Conservation (phyloP, 2,888 invertebrate genomes). For the Lasius platythorax region DNA sequence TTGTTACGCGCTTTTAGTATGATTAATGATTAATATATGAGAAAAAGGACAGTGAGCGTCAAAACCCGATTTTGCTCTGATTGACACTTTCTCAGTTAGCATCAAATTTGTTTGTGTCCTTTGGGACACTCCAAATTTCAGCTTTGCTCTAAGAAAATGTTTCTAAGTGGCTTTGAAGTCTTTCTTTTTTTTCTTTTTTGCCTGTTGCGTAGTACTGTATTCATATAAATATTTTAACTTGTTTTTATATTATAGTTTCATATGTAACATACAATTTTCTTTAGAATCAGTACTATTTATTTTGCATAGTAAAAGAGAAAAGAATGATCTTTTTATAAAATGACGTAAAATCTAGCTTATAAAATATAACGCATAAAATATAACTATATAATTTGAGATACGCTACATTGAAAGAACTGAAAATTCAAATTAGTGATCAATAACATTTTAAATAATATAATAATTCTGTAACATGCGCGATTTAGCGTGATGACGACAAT, state of each 20-base stretch:
- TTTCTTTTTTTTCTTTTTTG: not conserved
- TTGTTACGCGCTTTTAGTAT: not conserved
- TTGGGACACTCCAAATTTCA: not conserved
- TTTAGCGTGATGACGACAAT: not conserved
- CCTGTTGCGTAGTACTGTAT: not conserved
- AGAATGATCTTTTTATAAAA: not conserved
- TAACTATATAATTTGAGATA: not conserved
- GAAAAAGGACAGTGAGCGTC: not conserved
- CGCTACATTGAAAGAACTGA: not conserved
- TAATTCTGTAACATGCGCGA: not conserved
- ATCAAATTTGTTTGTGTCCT: not conserved
- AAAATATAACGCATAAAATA: not conserved
- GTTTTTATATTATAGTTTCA: not conserved
- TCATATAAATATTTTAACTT: not conserved
- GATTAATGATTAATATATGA: not conserved
- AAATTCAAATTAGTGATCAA: not conserved
- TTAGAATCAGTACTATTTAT: not conserved
- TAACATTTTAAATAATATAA: not conserved
- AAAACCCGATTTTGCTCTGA: not conserved
- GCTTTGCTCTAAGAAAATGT: not conserved
- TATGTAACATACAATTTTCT: not conserved
- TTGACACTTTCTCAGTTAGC: no score
- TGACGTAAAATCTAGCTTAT: no score
- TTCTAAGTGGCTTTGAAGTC: not conserved
- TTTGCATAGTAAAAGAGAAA: not conserved